Conservation (phyloP, 1,140 invertebrate genomes). For the Asobara japonica region DNA sequence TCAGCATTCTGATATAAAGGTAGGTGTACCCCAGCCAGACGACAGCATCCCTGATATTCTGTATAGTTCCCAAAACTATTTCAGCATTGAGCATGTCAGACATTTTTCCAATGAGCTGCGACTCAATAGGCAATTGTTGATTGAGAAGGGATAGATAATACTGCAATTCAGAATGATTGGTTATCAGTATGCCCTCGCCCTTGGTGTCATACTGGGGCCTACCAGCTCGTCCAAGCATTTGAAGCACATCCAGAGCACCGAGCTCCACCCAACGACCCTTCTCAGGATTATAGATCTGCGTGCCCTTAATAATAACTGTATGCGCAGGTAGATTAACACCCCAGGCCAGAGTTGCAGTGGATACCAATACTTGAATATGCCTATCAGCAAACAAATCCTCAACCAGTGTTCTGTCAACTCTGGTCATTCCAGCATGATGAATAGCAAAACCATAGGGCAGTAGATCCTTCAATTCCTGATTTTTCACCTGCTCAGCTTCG, state of each 20-base stretch:
- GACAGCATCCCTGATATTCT: conserved; percentile 94
- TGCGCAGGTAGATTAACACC: conserved; percentile 99
- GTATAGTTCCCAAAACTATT: conserved; percentile 95
- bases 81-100: conserved; percentile 99
- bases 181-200: conserved; percentile 98
- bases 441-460: conserved; percentile 99
- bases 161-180: conserved; percentile 98
- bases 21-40: conserved; percentile 98
- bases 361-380: conserved; percentile 96
- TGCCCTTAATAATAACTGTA: conserved; percentile 99
- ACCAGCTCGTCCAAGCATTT: conserved; percentile 98
- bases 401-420: conserved; percentile 96
- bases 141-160: conserved; percentile 98
- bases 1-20: conserved; percentile 91
- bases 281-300: conserved; percentile 98
- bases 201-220: conserved; percentile 98
- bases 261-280: conserved; percentile 98
- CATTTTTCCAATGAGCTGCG: conserved; percentile 84
- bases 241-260: conserved; percentile 95
- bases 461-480: conserved; percentile 95
- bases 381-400: conserved; percentile 99
- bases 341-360: conserved; percentile 98
- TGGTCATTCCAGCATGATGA: conserved; percentile 99
- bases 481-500: conserved; percentile 97
- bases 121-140: conserved; percentile 93